Conservation (phyloP, 2,113 vertebrate species). For the Notarius quadriscutis region DNA sequence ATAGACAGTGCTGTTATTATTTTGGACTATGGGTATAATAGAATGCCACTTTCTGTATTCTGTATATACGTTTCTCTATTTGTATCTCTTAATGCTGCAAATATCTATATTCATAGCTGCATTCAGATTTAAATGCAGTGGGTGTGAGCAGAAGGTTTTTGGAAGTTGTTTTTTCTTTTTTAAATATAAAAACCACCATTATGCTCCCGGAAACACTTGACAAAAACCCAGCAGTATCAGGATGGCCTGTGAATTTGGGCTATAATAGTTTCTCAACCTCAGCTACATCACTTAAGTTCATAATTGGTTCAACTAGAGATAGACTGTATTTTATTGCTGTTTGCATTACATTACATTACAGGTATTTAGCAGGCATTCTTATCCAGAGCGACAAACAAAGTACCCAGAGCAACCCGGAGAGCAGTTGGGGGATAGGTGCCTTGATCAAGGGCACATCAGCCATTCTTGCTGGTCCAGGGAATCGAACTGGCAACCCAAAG, state of each 20-base stretch:
- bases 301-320: background rate
- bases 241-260: background rate
- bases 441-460: too few relatives aligned
- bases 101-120: background rate
- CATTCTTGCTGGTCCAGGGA: too few relatives aligned
- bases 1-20: constrained; percentile 12
- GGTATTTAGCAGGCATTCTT: too few relatives aligned
- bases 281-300: background rate
- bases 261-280: background rate
- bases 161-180: background rate
- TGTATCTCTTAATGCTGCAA: background rate
- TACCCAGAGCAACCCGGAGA: too few relatives aligned
- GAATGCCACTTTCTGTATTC: background rate
- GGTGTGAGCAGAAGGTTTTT: background rate
- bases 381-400: too few relatives aligned
- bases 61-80: background rate
- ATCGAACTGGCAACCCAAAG: too few relatives aligned
- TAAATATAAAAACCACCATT: background rate
- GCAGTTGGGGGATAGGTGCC: too few relatives aligned
- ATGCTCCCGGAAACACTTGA: background rate
- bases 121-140: background rate
- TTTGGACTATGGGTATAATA: background rate
- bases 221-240: background rate
- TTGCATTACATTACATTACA: too few relatives aligned
- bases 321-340: background rate